phyloP scores from a whole-genome alignment of 2,113 vertebrate species.

The Ctenomys sociabilis region DNA sequence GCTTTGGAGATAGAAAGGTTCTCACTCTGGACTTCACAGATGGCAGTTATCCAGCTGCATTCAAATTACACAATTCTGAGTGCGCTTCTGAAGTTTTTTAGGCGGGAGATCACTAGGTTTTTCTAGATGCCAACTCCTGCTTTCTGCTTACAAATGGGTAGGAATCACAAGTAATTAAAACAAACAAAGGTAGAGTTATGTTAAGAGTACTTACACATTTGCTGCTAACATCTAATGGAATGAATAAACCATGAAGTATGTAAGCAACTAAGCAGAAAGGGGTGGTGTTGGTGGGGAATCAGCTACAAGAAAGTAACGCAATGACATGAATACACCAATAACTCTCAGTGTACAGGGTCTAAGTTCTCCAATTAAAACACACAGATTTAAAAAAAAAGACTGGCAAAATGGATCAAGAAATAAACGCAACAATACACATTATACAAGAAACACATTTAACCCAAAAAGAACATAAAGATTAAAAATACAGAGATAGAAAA shows the following conservation, averaged over 20 bases:
- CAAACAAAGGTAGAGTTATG: not conserved
- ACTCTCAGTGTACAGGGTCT: not conserved
- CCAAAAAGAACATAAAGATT: not conserved
- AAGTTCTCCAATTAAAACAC: not conserved
- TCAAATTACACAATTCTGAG: not conserved
- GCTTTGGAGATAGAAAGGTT: not conserved
- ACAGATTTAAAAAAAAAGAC: not conserved
- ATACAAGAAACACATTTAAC: not conserved
- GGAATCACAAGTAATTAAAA: not conserved
- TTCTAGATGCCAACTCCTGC: not conserved
- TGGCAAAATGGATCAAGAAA: not conserved
- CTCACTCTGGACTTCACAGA: not conserved
- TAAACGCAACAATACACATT: not conserved
- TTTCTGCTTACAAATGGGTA: not conserved
- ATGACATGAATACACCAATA: not conserved
- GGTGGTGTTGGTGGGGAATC: not conserved
- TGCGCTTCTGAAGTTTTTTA: not conserved
- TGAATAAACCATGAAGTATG: not conserved
- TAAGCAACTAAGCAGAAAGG: not conserved
- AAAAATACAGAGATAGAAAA: not conserved
- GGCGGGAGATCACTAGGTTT: not conserved
- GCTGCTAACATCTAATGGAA: not conserved
- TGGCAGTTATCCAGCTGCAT: not conserved
- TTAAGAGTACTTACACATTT: constrained; percentile 10
- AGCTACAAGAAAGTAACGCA: not conserved